These are phyloP conservation scores for Centropristis striata DNA, from an alignment of 2,113 vertebrate species.

Conservation along the genomic window DNA sequence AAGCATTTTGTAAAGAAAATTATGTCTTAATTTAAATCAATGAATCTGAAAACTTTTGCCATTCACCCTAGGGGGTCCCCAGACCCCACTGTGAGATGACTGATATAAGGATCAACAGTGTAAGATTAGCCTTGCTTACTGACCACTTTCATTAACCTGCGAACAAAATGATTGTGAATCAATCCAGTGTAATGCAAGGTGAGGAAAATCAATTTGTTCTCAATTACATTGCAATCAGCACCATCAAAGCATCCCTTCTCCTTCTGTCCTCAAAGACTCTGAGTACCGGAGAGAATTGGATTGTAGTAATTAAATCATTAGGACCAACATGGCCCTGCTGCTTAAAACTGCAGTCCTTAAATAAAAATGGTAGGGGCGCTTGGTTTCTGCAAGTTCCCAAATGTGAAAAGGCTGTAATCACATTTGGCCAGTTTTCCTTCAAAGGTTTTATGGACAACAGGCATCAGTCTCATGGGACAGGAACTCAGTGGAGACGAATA, in stretches of 20 bases:
- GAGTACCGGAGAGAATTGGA: slow-evolving; percentile 29
- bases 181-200: slow-evolving; percentile 48
- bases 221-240: slow-evolving; percentile 57
- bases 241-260: slow-evolving; percentile 10
- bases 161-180: slow-evolving; percentile 41
- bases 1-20: no score
- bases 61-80: no score
- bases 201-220: slow-evolving; percentile 68
- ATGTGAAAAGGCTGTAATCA: slow-evolving; percentile 15
- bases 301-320: slow-evolving; percentile 59
- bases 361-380: slow-evolving; percentile 17
- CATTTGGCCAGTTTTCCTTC: slow-evolving; percentile 30
- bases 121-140: slow-evolving; percentile 40
- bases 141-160: slow-evolving; percentile 54
- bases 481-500: slow-evolving; percentile 56
- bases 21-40: no score
- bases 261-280: slow-evolving; percentile 26
- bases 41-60: no score
- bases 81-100: no score
- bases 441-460: slow-evolving; percentile 29
- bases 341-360: slow-evolving; percentile 13
- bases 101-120: slow-evolving; percentile 3
- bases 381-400: not conserved
- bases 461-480: slow-evolving; percentile 42
- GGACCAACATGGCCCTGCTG: slow-evolving; percentile 8